A percentile compares a stretch with the other conserved stretches of the same genome.
Conservation (phyloP, 2,113 vertebrate species). For the human region GRCh38 chr3:147960501-147961000, state of each 20-base stretch:
- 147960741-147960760: conserved; percentile 28
- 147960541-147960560: conserved; percentile 82
- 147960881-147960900: background rate
- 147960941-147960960: background rate
- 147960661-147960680: conserved; percentile 71
- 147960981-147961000: conserved; percentile 4
- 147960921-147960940: background rate
- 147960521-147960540: conserved; percentile 80
- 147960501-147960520: conserved; percentile 78
- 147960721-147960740: conserved; percentile 55
- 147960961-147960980: background rate
- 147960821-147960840: conserved; percentile 1
- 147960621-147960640: conserved; percentile 77
- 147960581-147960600: conserved; percentile 79
- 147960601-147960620: conserved; percentile 79
- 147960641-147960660: conserved; percentile 69
- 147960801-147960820: background rate
- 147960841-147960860: background rate
- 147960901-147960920: background rate
- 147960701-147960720: conserved; percentile 59
- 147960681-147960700: conserved; percentile 73
- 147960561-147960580: conserved; percentile 76
- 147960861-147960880: background rate
- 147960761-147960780: conserved; percentile 20
- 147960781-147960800: conserved; percentile 38